phyloP scores from a whole-genome alignment of 2,113 vertebrate genomes.

The Toxostoma redivivum region DNA sequence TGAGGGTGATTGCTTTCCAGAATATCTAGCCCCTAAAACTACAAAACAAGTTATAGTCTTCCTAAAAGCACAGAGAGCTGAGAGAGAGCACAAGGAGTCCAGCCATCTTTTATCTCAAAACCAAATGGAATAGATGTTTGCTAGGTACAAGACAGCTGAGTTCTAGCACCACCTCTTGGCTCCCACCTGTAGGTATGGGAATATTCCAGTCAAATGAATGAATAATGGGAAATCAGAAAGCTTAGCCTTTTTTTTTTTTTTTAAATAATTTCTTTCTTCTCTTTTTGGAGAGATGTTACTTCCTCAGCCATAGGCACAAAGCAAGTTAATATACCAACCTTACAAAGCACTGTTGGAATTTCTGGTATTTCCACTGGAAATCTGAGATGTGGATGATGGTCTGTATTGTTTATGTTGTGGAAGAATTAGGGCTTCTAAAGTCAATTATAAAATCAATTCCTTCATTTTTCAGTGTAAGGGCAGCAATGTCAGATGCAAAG shows the following conservation, averaged over 20 bases:
- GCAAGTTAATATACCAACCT: not conserved
- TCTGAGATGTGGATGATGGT: not conserved
- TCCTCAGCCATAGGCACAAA: not conserved
- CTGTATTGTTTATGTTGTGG: not conserved
- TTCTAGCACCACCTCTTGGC: constrained; percentile 63
- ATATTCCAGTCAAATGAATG: not conserved
- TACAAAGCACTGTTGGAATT: not conserved
- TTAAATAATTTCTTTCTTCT: not conserved
- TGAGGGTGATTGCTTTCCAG: not conserved
- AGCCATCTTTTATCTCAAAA: not conserved
- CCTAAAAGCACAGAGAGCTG: not conserved
- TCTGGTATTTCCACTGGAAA: not conserved
- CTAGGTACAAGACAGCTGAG: constrained; percentile 9
- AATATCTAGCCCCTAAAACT: not conserved
- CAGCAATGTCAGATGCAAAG: not conserved
- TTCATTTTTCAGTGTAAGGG: not conserved
- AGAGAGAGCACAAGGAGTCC: not conserved
- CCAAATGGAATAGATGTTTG: not conserved
- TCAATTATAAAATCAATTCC: not conserved
- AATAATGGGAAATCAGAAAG: not conserved
- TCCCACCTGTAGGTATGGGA: constrained; percentile 41
- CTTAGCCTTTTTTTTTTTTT: not conserved
- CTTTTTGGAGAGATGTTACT: not conserved
- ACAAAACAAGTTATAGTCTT: not conserved
- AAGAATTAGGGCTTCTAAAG: not conserved